Conservation (phyloP, 1,140 invertebrate genomes). For the Caerostris darwini region DNA sequence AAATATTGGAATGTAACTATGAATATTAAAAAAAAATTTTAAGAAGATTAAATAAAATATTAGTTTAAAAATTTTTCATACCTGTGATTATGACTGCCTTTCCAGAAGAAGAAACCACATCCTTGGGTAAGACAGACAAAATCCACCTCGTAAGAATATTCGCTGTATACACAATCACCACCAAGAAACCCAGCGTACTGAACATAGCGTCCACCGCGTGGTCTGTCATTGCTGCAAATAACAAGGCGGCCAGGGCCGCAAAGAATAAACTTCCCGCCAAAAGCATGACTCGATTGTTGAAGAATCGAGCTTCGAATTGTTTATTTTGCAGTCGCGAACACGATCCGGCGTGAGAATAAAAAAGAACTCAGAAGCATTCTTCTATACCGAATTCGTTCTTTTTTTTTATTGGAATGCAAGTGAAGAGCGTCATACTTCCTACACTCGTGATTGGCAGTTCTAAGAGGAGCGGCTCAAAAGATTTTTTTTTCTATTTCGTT, state of each 20-base stretch:
- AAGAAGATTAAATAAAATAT: background rate
- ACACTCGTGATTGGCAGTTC: conserved; percentile 49
- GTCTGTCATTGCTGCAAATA: background rate
- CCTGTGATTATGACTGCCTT: conserved; percentile 72
- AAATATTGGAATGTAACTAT: background rate
- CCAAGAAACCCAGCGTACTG: conserved; percentile 27
- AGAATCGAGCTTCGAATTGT: conserved; percentile 5
- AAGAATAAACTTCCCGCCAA: conserved; percentile 41
- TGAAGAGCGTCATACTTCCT: conserved; percentile 63
- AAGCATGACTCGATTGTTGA: conserved; percentile 18
- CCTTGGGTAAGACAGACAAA: conserved; percentile 20
- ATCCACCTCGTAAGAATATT: conserved; percentile 66
- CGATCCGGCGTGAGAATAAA: background rate
- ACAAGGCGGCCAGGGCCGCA: background rate
- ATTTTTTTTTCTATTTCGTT: background rate
- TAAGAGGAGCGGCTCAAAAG: conserved; percentile 1
- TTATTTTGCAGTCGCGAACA: conserved; percentile 18
- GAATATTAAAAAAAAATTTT: background rate
- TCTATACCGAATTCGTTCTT: conserved; percentile 18
- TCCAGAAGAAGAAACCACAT: background rate
- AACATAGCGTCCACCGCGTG: background rate
- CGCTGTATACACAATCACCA: conserved; percentile 65
- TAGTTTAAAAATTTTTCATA: background rate
- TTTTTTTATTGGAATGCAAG: background rate
- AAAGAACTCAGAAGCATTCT: background rate